Percentiles rank a stretch among this genome's conserved stretches.
Conservation (phyloP, 2,888 invertebrate species). For the Geophilus truncorum region DNA sequence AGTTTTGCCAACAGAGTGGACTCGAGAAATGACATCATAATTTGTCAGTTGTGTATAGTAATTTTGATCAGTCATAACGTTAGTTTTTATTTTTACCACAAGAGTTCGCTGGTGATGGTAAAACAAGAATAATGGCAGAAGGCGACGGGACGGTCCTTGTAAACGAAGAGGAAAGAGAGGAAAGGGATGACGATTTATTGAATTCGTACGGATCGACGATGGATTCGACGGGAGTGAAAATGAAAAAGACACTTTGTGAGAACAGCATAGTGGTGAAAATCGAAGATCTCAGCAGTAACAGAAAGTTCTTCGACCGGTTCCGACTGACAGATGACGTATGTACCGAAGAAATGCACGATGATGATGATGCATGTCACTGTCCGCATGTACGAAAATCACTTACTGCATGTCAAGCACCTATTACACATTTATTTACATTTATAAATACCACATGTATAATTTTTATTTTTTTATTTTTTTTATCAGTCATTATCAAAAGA, state of each 20-base stretch:
- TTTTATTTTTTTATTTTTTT: conserved; percentile 36
- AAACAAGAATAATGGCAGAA: not conserved
- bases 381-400: conserved; percentile 13
- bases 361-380: conserved; percentile 12
- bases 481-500: conserved; percentile 61
- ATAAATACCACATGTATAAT: too few species aligned
- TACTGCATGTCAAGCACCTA: too few species aligned
- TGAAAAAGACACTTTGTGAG: conserved; percentile 52
- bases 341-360: conserved; percentile 9
- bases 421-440: too few species aligned
- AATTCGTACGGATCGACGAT: conserved; percentile 66
- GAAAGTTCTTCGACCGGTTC: conserved; percentile 2
- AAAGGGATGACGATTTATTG: conserved; percentile 76
- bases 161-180: conserved; percentile 43
- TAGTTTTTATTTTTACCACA: too few species aligned
- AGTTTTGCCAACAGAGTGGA: too few species aligned
- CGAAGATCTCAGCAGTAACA: conserved; percentile 46
- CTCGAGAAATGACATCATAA: too few species aligned
- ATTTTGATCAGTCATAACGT: too few species aligned
- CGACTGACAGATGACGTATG: conserved; percentile 9
- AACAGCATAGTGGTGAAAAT: conserved; percentile 55
- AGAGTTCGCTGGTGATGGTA: too few species aligned
- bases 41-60: too few species aligned
- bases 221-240: conserved; percentile 56
- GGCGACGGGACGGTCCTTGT: not conserved